phyloP scores from a whole-genome alignment of 2,797 vertebrate genomes.

The Lutjanus campechanus region DNA sequence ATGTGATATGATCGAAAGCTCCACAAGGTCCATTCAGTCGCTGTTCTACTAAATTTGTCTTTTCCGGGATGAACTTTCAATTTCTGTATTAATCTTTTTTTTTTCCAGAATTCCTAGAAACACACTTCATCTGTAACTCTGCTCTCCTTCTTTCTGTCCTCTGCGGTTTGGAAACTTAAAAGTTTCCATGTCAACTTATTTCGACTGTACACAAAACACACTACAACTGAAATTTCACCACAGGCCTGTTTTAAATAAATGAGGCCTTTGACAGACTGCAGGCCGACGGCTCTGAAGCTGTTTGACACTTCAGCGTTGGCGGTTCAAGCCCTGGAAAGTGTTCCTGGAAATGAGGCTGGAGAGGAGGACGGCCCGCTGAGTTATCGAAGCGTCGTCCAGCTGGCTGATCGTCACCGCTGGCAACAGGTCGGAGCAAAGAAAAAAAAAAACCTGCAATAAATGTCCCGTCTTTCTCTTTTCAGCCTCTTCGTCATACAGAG shows the following conservation, averaged over 20 bases:
- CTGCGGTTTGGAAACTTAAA: no score
- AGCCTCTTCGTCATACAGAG: background rate
- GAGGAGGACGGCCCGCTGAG: background rate
- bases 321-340: constrained; percentile 7
- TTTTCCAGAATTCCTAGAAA: no score
- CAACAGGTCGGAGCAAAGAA: background rate
- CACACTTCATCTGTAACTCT: no score
- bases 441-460: background rate
- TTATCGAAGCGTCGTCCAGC: constrained; percentile 3
- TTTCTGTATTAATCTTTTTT: no score
- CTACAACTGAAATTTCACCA: background rate
- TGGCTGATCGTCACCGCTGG: background rate
- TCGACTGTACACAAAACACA: background rate
- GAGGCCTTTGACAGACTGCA: constrained; percentile 1
- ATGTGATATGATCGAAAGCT: no score
- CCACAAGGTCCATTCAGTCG: no score
- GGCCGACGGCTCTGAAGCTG: background rate
- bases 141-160: no score
- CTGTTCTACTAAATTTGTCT: no score
- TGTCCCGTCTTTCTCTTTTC: background rate
- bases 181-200: background rate
- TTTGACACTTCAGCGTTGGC: background rate
- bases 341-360: background rate
- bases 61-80: no score
- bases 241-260: background rate